Conservation (phyloP, 2,113 vertebrate species). For the Irena cyanogastra region DNA sequence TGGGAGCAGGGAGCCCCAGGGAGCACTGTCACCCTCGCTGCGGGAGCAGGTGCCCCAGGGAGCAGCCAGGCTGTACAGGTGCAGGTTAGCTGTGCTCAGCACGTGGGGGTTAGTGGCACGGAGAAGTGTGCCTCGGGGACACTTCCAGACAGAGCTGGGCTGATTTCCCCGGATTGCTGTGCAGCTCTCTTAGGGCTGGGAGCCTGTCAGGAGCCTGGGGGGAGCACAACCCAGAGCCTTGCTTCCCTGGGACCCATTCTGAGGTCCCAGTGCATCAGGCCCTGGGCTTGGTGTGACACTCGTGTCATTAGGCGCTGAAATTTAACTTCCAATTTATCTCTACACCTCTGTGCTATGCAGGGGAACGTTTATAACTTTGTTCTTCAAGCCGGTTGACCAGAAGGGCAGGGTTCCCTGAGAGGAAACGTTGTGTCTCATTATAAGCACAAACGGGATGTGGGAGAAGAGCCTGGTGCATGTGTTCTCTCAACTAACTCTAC, state of each 20-base stretch:
- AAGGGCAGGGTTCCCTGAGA: background rate
- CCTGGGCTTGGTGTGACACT: accelerated
- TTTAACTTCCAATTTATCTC: background rate
- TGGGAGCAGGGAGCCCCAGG: accelerated
- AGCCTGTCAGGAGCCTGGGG: background rate
- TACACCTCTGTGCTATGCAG: accelerated
- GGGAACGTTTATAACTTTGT: accelerated
- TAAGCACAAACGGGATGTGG: background rate
- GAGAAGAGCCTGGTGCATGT: accelerated
- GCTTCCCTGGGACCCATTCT: background rate
- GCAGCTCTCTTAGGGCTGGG: background rate
- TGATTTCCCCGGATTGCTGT: accelerated
- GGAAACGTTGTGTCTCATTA: accelerated
- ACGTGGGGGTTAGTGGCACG: accelerated
- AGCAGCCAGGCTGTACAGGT: accelerated
- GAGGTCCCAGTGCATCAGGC: background rate
- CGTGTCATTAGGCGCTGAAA: background rate
- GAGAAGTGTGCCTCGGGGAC: background rate
- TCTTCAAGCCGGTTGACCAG: background rate
- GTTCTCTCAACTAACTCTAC: background rate
- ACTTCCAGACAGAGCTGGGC: accelerated
- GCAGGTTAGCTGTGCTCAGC: background rate
- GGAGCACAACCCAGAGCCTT: accelerated
- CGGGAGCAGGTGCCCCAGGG: background rate
- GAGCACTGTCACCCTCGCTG: accelerated